phyloP scores from a whole-genome alignment of 2,797 vertebrate species.

The Melanotaenia maccullochi region DNA sequence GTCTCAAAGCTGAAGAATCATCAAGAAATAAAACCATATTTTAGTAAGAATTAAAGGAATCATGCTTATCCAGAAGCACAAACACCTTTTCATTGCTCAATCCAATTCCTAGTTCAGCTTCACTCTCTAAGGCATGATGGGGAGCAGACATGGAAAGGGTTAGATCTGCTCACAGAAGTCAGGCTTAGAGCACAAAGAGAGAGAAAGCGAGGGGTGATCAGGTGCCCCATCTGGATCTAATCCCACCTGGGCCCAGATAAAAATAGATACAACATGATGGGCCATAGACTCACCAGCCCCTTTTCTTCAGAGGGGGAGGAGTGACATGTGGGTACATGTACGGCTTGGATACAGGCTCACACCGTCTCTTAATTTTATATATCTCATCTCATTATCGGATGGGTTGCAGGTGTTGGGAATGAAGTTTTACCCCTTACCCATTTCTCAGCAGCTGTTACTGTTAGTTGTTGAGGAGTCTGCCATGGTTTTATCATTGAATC shows the following conservation, averaged over 20 bases:
- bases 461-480: slow-evolving; percentile 30
- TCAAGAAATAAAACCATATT: slow-evolving; percentile 14
- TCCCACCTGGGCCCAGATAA: slow-evolving; percentile 74
- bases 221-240: slow-evolving; percentile 79
- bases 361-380: slow-evolving; percentile 4
- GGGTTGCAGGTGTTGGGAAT: slow-evolving; percentile 57
- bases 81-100: slow-evolving; percentile 18
- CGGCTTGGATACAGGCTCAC: slow-evolving; percentile 12
- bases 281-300: slow-evolving; percentile 46
- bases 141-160: slow-evolving; percentile 48
- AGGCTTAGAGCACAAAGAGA: slow-evolving; percentile 18
- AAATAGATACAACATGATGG: slow-evolving; percentile 70
- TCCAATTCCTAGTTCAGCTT: slow-evolving; percentile 35
- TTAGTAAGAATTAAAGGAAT: slow-evolving; percentile 33
- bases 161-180: slow-evolving; percentile 43
- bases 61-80: slow-evolving; percentile 11
- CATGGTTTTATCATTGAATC: slow-evolving; percentile 47
- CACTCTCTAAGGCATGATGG: slow-evolving; percentile 23
- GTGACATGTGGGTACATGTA: neutral
- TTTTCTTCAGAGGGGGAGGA: slow-evolving; percentile 57
- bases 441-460: slow-evolving; percentile 27
- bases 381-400: slow-evolving; percentile 21
- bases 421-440: neutral
- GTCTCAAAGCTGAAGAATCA: neutral
- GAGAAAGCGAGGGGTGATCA: slow-evolving; percentile 45